These are phyloP conservation scores for Hydropsyche betteni DNA, from an alignment of 2,888 invertebrate species.

Conservation along the genomic window DNA sequence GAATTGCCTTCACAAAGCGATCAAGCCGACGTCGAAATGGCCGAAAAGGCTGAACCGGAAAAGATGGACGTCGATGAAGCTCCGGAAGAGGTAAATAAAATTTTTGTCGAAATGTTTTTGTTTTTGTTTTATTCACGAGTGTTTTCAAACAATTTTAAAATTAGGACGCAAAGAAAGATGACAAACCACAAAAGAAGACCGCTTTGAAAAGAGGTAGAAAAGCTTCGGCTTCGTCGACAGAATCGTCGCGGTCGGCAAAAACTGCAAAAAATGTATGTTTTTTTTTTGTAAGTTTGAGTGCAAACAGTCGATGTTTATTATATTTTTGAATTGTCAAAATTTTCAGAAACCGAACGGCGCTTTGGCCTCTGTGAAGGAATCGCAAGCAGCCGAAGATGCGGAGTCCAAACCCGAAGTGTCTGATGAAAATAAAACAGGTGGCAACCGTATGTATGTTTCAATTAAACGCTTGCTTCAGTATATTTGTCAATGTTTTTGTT, in stretches of 20 bases:
- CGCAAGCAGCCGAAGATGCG: conserved; percentile 60
- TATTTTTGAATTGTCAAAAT: conserved; percentile 44
- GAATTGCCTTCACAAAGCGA: conserved; percentile 52
- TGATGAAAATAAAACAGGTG: conserved; percentile 23
- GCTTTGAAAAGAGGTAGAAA: conserved; percentile 61
- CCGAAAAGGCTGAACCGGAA: conserved; percentile 47
- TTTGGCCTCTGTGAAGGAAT: conserved; percentile 41
- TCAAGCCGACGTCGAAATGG: conserved; percentile 52
- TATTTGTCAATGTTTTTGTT: conserved; percentile 1
- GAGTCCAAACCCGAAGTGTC: conserved; percentile 59
- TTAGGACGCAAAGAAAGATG: conserved; percentile 34
- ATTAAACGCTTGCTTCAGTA: conserved; percentile 41
- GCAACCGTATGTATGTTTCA: conserved; percentile 50
- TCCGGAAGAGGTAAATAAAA: conserved; percentile 49
- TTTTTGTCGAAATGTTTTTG: neutral
- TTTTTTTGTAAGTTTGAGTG: neutral
- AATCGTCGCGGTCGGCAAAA: conserved; percentile 24
- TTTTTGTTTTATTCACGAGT: neutral
- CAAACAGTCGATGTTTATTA: conserved; percentile 53
- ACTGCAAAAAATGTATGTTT: conserved; percentile 33
- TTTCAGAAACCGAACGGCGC: conserved; percentile 62
- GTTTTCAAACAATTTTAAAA: neutral
- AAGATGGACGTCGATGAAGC: conserved; percentile 54
- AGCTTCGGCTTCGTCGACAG: conserved; percentile 59
- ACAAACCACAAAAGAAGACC: conserved; percentile 53